Evolutionary conservation across 2,797 vertebrate species (phyloP).

Genomic region (Enteromius anoplus): DNA sequence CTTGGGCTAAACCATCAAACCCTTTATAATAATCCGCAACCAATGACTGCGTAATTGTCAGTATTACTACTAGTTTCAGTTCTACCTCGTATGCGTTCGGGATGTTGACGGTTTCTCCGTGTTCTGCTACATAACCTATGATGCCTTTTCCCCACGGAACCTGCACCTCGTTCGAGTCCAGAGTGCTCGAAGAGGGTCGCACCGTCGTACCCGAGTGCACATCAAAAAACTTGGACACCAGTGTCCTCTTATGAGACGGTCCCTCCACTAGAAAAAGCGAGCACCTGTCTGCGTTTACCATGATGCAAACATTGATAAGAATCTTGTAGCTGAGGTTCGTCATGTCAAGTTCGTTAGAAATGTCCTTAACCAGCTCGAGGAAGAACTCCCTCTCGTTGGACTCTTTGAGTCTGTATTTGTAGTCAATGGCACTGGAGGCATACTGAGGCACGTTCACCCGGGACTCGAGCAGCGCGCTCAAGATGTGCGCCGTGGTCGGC

Average conservation of each 20-base stretch:
- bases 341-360: conserved; percentile 82
- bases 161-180: conserved; percentile 80
- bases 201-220: conserved; percentile 81
- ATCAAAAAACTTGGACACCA: conserved; percentile 83
- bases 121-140: conserved; percentile 83
- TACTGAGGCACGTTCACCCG: conserved; percentile 81
- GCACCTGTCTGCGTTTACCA: conserved; percentile 81
- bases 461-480: conserved; percentile 82
- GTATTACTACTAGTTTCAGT: neutral
- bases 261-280: conserved; percentile 84
- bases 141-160: conserved; percentile 85
- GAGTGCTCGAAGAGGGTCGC: conserved; percentile 75
- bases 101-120: conserved; percentile 83
- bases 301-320: conserved; percentile 82
- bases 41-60: neutral
- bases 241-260: conserved; percentile 78
- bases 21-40: neutral
- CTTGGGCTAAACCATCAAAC: neutral
- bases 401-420: conserved; percentile 81
- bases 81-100: conserved; percentile 81
- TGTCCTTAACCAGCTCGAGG: conserved; percentile 82
- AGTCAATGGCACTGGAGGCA: conserved; percentile 80
- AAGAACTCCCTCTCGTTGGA: conserved; percentile 83
- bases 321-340: conserved; percentile 83
- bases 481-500: conserved; percentile 82